Conservation (phyloP, 2,888 invertebrate species). For the Strigamia crassipes region DNA sequence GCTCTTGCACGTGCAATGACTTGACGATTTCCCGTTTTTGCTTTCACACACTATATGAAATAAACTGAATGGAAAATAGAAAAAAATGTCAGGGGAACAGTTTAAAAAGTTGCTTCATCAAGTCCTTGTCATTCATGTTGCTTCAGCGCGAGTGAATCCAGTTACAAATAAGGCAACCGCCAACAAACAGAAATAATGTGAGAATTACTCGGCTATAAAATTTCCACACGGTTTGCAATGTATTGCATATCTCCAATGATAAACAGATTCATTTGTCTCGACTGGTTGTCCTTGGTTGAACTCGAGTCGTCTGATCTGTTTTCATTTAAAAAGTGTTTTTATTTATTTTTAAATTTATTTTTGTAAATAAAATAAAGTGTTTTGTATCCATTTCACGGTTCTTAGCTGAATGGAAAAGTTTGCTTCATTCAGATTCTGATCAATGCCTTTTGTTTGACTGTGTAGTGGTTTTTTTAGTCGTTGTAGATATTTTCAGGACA, state of each 20-base stretch:
- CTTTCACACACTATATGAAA: not conserved
- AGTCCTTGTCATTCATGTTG: slow-evolving; percentile 14
- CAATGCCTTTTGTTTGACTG: not conserved
- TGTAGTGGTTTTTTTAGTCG: not conserved
- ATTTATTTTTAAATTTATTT: not conserved
- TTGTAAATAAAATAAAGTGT: not conserved
- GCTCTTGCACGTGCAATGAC: slow-evolving; percentile 42
- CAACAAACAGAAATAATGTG: not conserved
- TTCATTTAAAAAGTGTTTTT: not conserved
- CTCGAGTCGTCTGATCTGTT: not conserved
- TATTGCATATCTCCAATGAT: not conserved
- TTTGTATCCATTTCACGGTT: slow-evolving; percentile 21
- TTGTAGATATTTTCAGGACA: too few relatives aligned
- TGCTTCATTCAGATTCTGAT: slow-evolving; percentile 24
- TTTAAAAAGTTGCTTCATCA: slow-evolving; percentile 35
- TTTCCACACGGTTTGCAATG: not conserved
- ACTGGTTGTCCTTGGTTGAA: slow-evolving; percentile 38
- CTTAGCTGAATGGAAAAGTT: not conserved
- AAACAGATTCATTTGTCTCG: slow-evolving; percentile 40
- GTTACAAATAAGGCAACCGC: slow-evolving; percentile 24
- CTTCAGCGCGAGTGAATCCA: not conserved
- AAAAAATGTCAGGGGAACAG: slow-evolving; percentile 34
- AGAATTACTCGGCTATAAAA: slow-evolving; percentile 20
- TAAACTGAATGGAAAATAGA: slow-evolving; percentile 32
- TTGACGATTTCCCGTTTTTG: not conserved